Conservation (phyloP, 2,888 invertebrate genomes). For the Tipula vernalis region DNA sequence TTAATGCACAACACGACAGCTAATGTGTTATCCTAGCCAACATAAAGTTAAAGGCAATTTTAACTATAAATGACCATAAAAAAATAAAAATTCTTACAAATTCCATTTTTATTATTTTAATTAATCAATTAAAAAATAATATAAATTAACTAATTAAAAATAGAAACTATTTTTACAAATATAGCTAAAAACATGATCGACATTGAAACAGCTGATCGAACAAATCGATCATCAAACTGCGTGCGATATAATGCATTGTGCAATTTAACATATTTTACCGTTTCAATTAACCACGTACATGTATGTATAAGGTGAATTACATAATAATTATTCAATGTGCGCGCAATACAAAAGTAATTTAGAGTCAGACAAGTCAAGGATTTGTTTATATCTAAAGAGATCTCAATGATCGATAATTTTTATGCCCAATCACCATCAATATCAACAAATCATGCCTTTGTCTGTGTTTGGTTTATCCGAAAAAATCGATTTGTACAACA, state of each 20-base stretch:
- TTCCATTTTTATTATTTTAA: not conserved
- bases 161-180: not conserved
- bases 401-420: not conserved
- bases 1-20: not conserved
- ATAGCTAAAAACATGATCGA: not conserved
- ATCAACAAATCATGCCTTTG: not conserved
- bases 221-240: not conserved
- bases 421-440: not conserved
- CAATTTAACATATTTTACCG: not conserved
- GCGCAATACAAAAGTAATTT: not conserved
- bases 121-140: not conserved
- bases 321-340: not conserved
- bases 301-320: not conserved
- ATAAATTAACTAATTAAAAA: not conserved
- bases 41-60: not conserved
- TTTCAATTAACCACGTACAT: not conserved
- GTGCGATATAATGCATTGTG: not conserved
- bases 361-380: not conserved
- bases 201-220: not conserved
- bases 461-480: not conserved
- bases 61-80: not conserved
- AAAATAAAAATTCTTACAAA: not conserved
- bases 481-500: not conserved
- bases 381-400: not conserved
- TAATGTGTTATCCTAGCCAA: not conserved